Conservation (phyloP, 2,888 invertebrate genomes). For the Pachydiplax longipennis region DNA sequence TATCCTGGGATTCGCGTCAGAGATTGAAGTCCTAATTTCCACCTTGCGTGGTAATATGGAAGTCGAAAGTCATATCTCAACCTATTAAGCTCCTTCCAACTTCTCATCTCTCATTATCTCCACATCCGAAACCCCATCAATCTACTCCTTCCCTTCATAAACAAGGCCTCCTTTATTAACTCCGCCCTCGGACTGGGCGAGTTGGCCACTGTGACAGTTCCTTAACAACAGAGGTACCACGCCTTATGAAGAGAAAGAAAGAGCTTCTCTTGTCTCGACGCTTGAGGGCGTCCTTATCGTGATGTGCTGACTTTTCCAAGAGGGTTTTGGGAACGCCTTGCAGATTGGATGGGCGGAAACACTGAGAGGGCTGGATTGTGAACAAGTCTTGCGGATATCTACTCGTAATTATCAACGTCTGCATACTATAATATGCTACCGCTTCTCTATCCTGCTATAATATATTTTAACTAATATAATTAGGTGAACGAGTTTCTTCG, state of each 20-base stretch:
- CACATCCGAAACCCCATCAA: neutral
- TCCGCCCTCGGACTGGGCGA: slow-evolving; percentile 42
- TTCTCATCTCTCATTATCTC: slow-evolving; percentile 14
- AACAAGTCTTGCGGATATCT: too few relatives aligned
- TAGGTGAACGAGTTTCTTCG: too few relatives aligned
- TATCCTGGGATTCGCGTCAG: neutral
- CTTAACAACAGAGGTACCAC: neutral
- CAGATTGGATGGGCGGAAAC: too few relatives aligned
- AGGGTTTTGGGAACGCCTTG: too few relatives aligned
- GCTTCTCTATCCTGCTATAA: too few relatives aligned
- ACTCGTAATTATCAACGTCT: too few relatives aligned
- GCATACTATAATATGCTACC: too few relatives aligned
- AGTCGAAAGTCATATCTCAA: slow-evolving; percentile 28
- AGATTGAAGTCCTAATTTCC: slow-evolving; percentile 17
- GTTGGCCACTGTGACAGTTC: neutral
- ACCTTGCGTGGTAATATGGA: neutral
- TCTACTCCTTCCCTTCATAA: neutral
- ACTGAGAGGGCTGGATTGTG: too few relatives aligned
- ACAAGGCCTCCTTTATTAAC: slow-evolving; percentile 20
- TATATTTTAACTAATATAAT: too few relatives aligned
- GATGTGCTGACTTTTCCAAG: too few relatives aligned
- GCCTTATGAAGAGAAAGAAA: too few relatives aligned
- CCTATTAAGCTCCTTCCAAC: neutral
- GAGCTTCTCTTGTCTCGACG: neutral
- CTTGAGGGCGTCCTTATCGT: neutral